Conservation (phyloP, 2,113 vertebrate species). For the Entomyzon cyanotis region DNA sequence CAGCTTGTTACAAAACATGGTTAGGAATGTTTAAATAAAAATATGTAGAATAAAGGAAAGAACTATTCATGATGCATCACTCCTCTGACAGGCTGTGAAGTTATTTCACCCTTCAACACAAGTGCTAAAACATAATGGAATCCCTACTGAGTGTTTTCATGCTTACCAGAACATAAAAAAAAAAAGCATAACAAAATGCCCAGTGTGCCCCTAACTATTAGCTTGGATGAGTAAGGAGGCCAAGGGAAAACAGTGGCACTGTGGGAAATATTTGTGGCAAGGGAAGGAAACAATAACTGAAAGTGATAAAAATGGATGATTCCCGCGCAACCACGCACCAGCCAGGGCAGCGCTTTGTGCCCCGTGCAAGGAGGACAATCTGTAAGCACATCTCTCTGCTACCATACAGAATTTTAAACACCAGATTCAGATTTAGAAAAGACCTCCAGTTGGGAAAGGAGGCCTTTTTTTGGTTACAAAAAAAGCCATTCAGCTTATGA, state of each 20-base stretch:
- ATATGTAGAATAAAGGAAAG: slow-evolving; percentile 32
- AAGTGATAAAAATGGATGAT: slow-evolving; percentile 53
- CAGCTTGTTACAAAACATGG: slow-evolving; percentile 10
- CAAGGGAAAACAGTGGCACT: slow-evolving; percentile 19
- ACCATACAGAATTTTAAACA: background rate
- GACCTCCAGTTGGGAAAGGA: background rate
- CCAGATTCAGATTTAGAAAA: background rate
- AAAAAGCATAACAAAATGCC: background rate
- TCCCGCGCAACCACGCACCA: background rate
- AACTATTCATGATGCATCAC: slow-evolving; percentile 19
- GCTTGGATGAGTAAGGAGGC: slow-evolving; percentile 36
- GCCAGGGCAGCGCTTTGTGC: background rate
- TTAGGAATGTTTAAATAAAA: slow-evolving; percentile 26
- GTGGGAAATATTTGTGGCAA: slow-evolving; percentile 8
- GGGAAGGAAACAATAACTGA: slow-evolving; percentile 31
- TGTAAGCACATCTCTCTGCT: background rate
- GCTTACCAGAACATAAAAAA: slow-evolving; percentile 20
- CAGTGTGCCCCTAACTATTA: slow-evolving; percentile 38
- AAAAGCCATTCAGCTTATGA: background rate
- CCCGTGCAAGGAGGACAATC: background rate
- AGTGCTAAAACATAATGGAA: background rate
- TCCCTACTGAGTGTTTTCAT: slow-evolving; percentile 11
- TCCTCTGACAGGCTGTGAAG: slow-evolving; percentile 37
- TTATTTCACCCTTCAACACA: slow-evolving; percentile 42
- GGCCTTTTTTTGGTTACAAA: background rate